Base-by-base conservation (phyloP, 2,888 invertebrate genomes). In the Drosophila ezoana region DNA sequence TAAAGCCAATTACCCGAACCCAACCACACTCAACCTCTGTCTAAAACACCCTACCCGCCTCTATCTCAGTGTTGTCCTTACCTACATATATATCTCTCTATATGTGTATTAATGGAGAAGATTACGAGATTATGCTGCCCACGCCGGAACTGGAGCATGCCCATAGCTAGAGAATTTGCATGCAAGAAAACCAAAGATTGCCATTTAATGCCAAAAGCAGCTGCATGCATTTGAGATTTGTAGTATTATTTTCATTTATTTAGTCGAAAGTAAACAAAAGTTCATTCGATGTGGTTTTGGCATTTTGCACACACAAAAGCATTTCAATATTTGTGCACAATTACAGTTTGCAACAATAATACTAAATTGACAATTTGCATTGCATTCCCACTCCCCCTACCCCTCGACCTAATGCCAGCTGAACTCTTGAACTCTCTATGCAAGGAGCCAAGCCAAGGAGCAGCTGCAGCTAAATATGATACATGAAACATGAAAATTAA, bases 291-390 rank as follows among this genome's bases (percentile, higher is more conserved):
- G 58, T 44, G 16, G 65, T 62, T 28, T 40, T 49, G 48, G 48
- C 37, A 62, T 40, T 61, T 53, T 16, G 52, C 32, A 41, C 23
- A 43, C 11, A 43, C 11, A 41, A 53, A n/a, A 38, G 63, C 73
- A 52, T 66, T 67, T 64, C 43, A 49, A 56, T 54, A 64, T 81
- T 67, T 83, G 51, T 78, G 67, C 70, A 61, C 76, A 72, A 65
- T 81, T 81, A 63, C 84, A 86, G 79, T 73, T 66, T 78, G 79
- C 81, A 86, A 70, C 81, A 77, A 61, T 77, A 78, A 61, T 77
- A 78, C 78, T 80, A 61, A 74, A 58, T 33, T 51, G 61, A 51
- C 49, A 65, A 54, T 56, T 67, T 38, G 43, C 72, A 59, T 43
- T 57, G 45, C 48, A 49, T 40, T 28, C 54, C 54, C 45, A 57